A percentile compares a stretch with the other conserved stretches of the same genome.
Evolutionary conservation across 1,140 invertebrate species (phyloP).

Genomic region (Penaeus chinensis): DNA sequence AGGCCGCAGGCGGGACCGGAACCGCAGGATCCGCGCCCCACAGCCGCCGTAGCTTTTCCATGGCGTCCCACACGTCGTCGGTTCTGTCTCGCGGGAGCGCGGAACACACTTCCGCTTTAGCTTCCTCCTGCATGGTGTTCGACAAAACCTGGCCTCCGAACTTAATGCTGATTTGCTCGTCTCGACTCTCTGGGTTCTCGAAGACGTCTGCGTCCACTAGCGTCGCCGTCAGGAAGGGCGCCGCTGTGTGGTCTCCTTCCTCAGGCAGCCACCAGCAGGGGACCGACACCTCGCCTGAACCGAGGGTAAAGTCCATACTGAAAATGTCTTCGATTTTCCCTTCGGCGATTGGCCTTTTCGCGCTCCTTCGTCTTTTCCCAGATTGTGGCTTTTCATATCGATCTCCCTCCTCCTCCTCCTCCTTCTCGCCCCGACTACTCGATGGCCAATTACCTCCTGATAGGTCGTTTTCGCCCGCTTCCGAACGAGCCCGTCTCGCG

Average conservation of each 20-base stretch:
- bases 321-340: neutral
- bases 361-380: neutral
- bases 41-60: slow-evolving; percentile 2
- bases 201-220: neutral
- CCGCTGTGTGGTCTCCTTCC: neutral
- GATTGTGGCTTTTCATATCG: neutral
- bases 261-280: neutral
- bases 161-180: neutral
- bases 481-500: too few relatives aligned
- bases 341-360: neutral
- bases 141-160: neutral
- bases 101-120: neutral
- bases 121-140: neutral
- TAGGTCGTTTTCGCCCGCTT: too few relatives aligned
- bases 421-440: too few relatives aligned
- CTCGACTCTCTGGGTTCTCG: neutral
- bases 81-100: neutral
- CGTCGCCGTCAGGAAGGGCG: neutral
- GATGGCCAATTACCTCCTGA: too few relatives aligned
- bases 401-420: neutral
- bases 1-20: too few relatives aligned
- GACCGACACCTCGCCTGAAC: neutral
- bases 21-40: neutral
- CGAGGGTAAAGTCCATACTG: neutral
- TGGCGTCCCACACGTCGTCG: neutral